Percentiles rank a stretch among this genome's conserved stretches.
These are phyloP conservation scores for Periparus ater DNA, from an alignment of 2,797 vertebrate species.

Conservation along the genomic window DNA sequence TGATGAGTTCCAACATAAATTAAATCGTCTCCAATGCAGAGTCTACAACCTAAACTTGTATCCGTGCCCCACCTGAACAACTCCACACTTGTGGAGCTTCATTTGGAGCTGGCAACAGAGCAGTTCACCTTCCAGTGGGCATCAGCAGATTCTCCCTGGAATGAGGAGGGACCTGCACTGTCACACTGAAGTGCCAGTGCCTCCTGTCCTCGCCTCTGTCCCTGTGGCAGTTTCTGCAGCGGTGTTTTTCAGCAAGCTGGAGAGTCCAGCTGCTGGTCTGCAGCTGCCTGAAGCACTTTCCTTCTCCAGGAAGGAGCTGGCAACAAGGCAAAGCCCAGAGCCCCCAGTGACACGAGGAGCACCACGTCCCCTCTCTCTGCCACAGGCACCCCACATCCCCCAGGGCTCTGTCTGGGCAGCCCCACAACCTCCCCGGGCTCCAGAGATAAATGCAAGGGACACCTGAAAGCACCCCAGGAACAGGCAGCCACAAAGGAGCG, in stretches of 20 bases:
- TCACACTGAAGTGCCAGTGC: fast-evolving
- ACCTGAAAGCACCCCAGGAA: not conserved
- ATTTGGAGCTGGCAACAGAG: not conserved
- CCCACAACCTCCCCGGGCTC: not conserved
- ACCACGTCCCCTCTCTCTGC: not conserved
- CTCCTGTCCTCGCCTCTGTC: not conserved
- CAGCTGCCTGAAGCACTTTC: not conserved
- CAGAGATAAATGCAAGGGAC: not conserved
- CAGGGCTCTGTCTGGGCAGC: not conserved
- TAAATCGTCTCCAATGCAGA: not conserved
- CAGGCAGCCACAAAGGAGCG: not conserved
- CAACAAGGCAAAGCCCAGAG: not conserved
- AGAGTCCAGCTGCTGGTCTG: not conserved
- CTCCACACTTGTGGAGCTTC: not conserved
- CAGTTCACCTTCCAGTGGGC: not conserved
- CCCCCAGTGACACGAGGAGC: not conserved
- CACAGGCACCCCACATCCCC: not conserved
- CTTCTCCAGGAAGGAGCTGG: not conserved
- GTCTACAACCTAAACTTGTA: not conserved
- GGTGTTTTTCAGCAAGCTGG: not conserved
- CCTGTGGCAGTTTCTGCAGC: not conserved
- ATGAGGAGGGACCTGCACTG: not conserved
- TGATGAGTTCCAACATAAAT: constrained; percentile 22
- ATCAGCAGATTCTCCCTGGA: not conserved
- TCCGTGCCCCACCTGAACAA: not conserved